A percentile compares a stretch with the other conserved stretches of the same genome.
phyloP scores from a whole-genome alignment of 2,888 invertebrate species.

The Athalia rosae region DNA sequence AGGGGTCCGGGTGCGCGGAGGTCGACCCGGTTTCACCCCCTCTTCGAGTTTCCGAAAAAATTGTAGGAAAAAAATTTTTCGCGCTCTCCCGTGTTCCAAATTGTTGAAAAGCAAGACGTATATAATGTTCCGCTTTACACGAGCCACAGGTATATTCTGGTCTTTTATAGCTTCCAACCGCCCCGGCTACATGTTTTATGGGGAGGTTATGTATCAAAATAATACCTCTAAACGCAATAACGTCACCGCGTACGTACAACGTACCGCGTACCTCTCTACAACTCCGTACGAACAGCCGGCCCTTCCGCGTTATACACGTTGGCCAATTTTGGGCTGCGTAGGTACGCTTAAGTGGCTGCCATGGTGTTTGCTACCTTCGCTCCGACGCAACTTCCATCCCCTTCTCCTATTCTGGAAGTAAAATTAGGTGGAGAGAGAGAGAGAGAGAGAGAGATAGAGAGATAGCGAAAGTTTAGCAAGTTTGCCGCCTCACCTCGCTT shows the following conservation, averaged over 20 bases:
- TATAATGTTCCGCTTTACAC: background rate
- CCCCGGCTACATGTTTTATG: slow-evolving; percentile 51
- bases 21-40: background rate
- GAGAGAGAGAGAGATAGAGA: background rate
- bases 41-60: background rate
- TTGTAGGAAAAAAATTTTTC: background rate
- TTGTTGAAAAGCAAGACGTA: slow-evolving; percentile 1
- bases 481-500: slow-evolving; percentile 20
- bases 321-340: slow-evolving; percentile 11
- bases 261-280: too few species aligned
- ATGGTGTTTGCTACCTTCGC: too few species aligned
- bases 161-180: slow-evolving; percentile 27
- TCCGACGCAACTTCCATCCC: too few species aligned
- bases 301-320: background rate
- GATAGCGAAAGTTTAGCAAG: slow-evolving; percentile 11
- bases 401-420: slow-evolving; percentile 11
- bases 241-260: slow-evolving; percentile 52
- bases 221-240: slow-evolving; percentile 58
- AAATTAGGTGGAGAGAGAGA: background rate
- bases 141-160: slow-evolving; percentile 38
- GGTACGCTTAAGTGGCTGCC: too few species aligned
- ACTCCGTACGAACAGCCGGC: too few species aligned
- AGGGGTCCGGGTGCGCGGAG: too few species aligned
- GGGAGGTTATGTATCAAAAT: slow-evolving; percentile 59
- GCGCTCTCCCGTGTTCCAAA: background rate